These are phyloP conservation scores for Orius laevigatus DNA, from an alignment of 1,140 invertebrate genomes.

Conservation along the genomic window DNA sequence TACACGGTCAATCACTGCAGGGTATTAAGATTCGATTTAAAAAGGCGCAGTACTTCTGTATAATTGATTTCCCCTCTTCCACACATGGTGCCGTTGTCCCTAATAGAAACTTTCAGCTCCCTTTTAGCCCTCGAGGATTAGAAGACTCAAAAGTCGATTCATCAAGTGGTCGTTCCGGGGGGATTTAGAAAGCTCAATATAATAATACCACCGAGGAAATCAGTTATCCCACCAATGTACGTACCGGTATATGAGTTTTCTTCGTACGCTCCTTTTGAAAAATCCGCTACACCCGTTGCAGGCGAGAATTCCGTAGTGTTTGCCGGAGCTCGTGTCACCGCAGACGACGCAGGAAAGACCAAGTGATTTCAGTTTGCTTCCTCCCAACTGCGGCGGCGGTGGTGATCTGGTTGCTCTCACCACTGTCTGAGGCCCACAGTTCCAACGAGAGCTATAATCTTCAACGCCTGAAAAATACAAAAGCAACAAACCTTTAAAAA, in stretches of 20 bases:
- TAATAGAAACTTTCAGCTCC: too few species aligned
- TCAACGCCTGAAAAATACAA: not conserved
- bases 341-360: slow-evolving; percentile 86
- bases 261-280: slow-evolving; percentile 91
- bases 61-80: slow-evolving; percentile 5
- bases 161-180: too few species aligned
- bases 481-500: not conserved
- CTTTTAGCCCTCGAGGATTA: too few species aligned
- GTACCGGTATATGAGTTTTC: slow-evolving; percentile 94
- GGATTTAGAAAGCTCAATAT: too few species aligned
- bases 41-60: not conserved
- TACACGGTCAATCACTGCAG: slow-evolving; percentile 14
- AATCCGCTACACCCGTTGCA: slow-evolving; percentile 98
- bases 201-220: not conserved
- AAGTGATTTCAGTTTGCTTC: slow-evolving; percentile 24
- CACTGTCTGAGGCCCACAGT: slow-evolving; percentile 19
- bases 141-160: too few species aligned
- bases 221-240: slow-evolving; percentile 18
- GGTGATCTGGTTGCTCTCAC: slow-evolving; percentile 22
- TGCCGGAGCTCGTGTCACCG: slow-evolving; percentile 90
- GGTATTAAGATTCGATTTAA: slow-evolving; percentile 6
- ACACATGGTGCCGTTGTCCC: slow-evolving; percentile 4
- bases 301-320: slow-evolving; percentile 96
- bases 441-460: slow-evolving; percentile 11
- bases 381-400: slow-evolving; percentile 7